Conservation (phyloP, 1,140 invertebrate species). For the Drosophila prosaltans region DNA sequence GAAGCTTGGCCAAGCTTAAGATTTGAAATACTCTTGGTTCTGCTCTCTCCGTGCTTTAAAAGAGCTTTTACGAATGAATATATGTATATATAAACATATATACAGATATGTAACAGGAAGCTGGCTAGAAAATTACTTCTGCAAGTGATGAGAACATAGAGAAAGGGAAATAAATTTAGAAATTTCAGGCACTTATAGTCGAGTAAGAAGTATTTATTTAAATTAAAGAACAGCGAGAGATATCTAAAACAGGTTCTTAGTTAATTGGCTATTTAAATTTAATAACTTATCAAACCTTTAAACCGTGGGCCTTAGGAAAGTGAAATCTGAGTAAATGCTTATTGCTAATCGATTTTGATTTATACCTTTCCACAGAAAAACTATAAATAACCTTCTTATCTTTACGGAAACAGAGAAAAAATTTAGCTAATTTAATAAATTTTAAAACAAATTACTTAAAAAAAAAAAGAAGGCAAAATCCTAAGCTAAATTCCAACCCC, state of each 20-base stretch:
- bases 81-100: background rate
- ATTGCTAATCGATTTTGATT: too few species aligned
- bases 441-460: constrained; percentile 2
- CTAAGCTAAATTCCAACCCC: background rate
- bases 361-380: too few species aligned
- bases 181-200: background rate
- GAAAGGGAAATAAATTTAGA: background rate
- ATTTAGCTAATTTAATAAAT: constrained; percentile 5
- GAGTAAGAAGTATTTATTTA: too few species aligned
- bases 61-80: background rate
- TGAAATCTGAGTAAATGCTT: too few species aligned
- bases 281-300: too few species aligned
- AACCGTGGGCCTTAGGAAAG: too few species aligned
- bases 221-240: too few species aligned
- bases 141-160: background rate
- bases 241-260: too few species aligned
- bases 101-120: background rate
- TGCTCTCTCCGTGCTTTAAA: constrained; percentile 3
- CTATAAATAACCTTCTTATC: background rate
- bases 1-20: constrained; percentile 23
- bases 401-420: background rate
- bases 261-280: too few species aligned
- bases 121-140: background rate
- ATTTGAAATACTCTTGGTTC: constrained; percentile 12
- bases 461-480: constrained; percentile 15